Base-by-base conservation (phyloP, 2,888 invertebrate genomes). In the Drosophila tripunctata region DNA sequence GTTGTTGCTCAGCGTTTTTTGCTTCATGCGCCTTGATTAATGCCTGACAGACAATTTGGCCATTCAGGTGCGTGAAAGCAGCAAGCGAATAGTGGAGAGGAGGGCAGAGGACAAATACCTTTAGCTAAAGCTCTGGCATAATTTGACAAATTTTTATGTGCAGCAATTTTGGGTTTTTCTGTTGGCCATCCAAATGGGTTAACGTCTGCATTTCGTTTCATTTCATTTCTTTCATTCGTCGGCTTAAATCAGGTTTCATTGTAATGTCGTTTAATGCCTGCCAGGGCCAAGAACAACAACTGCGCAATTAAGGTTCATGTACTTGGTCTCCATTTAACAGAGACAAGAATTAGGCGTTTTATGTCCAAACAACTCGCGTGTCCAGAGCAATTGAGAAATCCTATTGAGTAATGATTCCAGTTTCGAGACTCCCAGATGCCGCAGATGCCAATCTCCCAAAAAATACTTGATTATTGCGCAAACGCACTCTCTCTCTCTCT, bases 311-410 rank as follows among this genome's bases (percentile, higher is more conserved):
- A 65, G 67, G 66, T 7, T 19, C 56, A 48, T 77, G 68, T 64
- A 74, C 22, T 65, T 66, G 57, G 30, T 41, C 51, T 55, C 68
- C 60, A 85, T 71, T 87, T 69, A 48, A 40, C 66, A 22, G 64
- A 5, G 61, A 87, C 87, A 81, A 74, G 85, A 85, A 82, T 85
- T 85, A 78, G 81, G 85, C 85, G 87, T 85, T 82, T 78, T 81
- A 81, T 61, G 85, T 68, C 45, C 85, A 66, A 64, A 48, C 64
- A 45, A 45, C n/a, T 62, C 67, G 65, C 68, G 64, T 67, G 71
- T 55, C 62, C 41, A 14, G 55, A 62, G 38, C 68, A 56, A 71
- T 87, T 77, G 70, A 66, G 63, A 58, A 78, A 51, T 62, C 63
- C 61, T 50, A 75, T 78, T 81, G 87, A 87, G 64, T 67, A 81